Percentiles rank a stretch among this genome's conserved stretches.
phyloP scores from a whole-genome alignment of 2,888 invertebrate genomes.

The Dexiosoma caninum region DNA sequence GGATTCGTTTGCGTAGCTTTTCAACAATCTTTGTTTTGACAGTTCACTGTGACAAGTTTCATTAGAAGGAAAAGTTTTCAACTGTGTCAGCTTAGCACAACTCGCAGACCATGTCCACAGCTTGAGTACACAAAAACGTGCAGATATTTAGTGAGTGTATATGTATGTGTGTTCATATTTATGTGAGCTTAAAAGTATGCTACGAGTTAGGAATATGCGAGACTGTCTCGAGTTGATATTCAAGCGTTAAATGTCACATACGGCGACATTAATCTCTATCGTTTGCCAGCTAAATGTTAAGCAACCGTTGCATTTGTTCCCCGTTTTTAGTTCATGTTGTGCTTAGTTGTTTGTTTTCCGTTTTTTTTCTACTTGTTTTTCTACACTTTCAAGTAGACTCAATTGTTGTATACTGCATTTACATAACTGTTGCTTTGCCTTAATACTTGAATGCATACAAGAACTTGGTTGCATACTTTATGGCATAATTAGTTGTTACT shows the following conservation, averaged over 20 bases:
- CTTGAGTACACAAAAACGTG: background rate
- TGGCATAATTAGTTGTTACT: background rate
- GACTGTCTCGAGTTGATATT: slow-evolving; percentile 52
- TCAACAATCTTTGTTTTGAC: slow-evolving; percentile 28
- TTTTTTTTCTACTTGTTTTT: background rate
- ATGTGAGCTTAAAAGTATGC: slow-evolving; percentile 26
- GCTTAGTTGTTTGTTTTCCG: background rate
- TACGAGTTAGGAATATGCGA: background rate
- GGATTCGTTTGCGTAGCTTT: background rate
- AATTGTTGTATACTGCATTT: background rate
- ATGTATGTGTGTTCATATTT: background rate
- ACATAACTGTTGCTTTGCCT: background rate
- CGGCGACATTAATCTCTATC: slow-evolving; percentile 73
- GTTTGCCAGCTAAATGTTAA: slow-evolving; percentile 54
- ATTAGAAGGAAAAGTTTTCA: background rate
- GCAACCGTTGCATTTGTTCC: background rate
- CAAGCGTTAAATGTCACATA: slow-evolving; percentile 69
- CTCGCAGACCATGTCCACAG: background rate
- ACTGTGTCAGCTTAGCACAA: background rate
- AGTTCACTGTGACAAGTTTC: slow-evolving; percentile 29
- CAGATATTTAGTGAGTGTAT: too few species aligned
- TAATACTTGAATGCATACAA: background rate
- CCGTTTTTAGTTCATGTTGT: background rate
- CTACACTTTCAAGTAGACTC: background rate
- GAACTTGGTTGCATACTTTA: too few species aligned